phyloP scores from a whole-genome alignment of 1,140 invertebrate species.

The Dreissena rostriformis region DNA sequence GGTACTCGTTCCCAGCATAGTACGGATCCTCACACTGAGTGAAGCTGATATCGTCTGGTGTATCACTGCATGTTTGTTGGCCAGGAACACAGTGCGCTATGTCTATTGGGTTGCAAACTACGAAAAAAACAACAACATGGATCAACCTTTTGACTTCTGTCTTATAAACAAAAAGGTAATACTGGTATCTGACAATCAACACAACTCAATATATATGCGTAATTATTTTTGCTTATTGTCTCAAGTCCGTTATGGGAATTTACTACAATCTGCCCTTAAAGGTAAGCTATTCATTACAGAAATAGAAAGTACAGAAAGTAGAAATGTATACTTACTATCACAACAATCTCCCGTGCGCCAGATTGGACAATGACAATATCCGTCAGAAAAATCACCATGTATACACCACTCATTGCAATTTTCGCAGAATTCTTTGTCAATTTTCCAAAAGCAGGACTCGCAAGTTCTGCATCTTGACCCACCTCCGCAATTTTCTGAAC shows the following conservation, averaged over 20 bases:
- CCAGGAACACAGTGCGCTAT: neutral
- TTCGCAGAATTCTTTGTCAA: neutral
- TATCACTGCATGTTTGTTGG: neutral
- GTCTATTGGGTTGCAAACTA: neutral
- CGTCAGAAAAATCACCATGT: constrained; percentile 1
- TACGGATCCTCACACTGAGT: neutral
- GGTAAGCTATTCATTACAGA: no score
- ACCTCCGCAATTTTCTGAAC: neutral
- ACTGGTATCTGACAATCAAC: neutral
- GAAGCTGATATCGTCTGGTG: constrained; percentile 1
- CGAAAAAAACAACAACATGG: neutral
- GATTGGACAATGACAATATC: constrained; percentile 2
- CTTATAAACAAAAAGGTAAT: neutral
- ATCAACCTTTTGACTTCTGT: no score
- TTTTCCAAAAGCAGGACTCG: neutral
- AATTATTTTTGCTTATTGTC: no score
- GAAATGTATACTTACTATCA: neutral
- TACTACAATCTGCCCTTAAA: no score
- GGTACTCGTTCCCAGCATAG: no score
- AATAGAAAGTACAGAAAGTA: neutral
- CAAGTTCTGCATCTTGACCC: neutral
- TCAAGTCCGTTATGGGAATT: no score
- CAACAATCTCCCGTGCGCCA: constrained; percentile 31
- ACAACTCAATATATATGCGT: neutral
- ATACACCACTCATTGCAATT: constrained; percentile 31